Base-by-base conservation (phyloP, 92 coral and sea anemone species). In the Umimayanthus kanabou region DNA sequence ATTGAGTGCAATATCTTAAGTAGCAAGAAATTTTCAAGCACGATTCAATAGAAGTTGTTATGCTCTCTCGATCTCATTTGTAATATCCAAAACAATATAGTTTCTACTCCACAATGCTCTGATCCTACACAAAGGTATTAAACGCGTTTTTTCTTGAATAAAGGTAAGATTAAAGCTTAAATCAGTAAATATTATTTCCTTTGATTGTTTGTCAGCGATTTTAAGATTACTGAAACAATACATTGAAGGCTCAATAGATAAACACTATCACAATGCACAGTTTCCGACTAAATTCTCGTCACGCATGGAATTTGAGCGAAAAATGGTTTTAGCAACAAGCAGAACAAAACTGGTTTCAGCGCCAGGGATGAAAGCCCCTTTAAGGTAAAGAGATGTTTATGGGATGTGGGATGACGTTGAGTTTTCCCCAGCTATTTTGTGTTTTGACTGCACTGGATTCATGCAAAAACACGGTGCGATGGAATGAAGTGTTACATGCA, bases 151-250 rank as follows among this genome's bases (percentile, higher is more conserved):
- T 78, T 28, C 16, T 78, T 72, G 40, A 11, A 72, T 28, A 42
- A 45, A 25, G 2, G 37, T 6, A 25, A n/a, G 81, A 78, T 45
- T 70, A 47, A 83, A 69, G 3, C 40, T 55, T 9, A 45, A 42
- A 47, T 7, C 66, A 83, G 39, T 14, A 81, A 58, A 81, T 37
- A 6, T 40, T 43, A 37, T 33, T 57, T 66, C 29, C 42, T 69
- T 66, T 39, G 85, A 69, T 83, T 83, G 77, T 70, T 83, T 45
- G 42, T 83, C 66, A 43, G 66, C 18, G 79, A 83, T 83, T 83
- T 61, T 69, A 70, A 83, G 87, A 83, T 70, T 45, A 70, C 47
- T 45, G 70, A 16, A 82, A 83, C 77, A 83, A 83, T 69, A 29
- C 64, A 49, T 71, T 42, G 47, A 70, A 83, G 42, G 74, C 61